Evolutionary conservation across 2,113 vertebrate genomes (phyloP).

Genomic region (Psittacus erithacus): DNA sequence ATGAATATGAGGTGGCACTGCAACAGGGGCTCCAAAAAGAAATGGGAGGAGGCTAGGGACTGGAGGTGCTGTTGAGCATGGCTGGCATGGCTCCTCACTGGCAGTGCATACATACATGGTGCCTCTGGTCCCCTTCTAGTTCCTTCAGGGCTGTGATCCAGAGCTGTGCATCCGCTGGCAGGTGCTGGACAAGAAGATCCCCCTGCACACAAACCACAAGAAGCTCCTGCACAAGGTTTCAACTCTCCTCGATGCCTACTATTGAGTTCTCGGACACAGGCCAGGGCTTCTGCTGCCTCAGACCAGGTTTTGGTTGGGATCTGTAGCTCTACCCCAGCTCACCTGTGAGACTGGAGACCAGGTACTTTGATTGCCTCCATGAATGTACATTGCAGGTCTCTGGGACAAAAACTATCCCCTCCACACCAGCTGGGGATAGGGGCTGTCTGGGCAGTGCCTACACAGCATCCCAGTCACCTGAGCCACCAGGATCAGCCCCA

Average conservation of each 20-base stretch:
- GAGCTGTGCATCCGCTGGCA: constrained; percentile 80
- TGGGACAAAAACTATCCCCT: not conserved
- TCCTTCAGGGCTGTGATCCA: constrained; percentile 24
- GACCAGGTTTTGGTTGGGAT: not conserved
- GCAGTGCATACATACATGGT: fast-evolving
- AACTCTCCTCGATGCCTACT: constrained; percentile 67
- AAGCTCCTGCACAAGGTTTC: constrained; percentile 78
- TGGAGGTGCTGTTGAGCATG: not conserved
- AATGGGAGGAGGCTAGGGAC: not conserved
- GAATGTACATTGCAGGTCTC: not conserved
- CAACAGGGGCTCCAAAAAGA: fast-evolving
- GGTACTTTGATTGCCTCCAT: not conserved
- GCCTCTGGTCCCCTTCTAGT: constrained; percentile 40
- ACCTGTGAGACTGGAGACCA: not conserved
- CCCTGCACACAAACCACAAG: constrained; percentile 80
- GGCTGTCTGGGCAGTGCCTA: not conserved
- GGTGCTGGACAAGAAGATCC: constrained; percentile 79
- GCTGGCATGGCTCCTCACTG: fast-evolving
- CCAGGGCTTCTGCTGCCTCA: not conserved
- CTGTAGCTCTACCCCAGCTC: not conserved
- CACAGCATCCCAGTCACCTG: not conserved
- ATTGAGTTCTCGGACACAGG: constrained; percentile 64
- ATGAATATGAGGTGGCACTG: not conserved
- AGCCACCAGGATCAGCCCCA: not conserved
- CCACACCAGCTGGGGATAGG: not conserved